These are phyloP conservation scores for Noctua janthina DNA, from an alignment of 2,888 invertebrate genomes.

Conservation along the genomic window DNA sequence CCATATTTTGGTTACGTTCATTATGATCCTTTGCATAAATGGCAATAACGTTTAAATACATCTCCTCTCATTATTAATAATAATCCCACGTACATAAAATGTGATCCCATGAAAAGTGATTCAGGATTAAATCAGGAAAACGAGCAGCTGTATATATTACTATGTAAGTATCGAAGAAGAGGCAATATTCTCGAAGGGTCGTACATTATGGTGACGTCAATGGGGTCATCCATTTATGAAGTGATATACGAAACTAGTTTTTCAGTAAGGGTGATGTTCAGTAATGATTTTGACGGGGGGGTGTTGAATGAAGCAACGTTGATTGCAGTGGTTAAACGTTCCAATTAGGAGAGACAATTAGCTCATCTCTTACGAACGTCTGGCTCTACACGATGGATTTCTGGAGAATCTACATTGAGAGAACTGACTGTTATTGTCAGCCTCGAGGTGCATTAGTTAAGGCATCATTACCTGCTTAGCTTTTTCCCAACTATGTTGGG, in stretches of 20 bases:
- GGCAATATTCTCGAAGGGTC: slow-evolving; percentile 13
- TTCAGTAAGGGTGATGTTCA: neutral
- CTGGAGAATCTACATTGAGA: neutral
- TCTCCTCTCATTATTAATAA: slow-evolving; percentile 27
- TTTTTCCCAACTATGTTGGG: neutral
- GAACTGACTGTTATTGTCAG: neutral
- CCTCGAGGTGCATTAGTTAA: neutral
- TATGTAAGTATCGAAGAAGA: slow-evolving; percentile 3
- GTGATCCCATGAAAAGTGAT: slow-evolving; percentile 21
- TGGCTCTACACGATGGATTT: neutral
- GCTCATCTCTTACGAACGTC: slow-evolving; percentile 12
- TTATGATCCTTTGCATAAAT: slow-evolving; percentile 16
- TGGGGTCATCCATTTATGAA: neutral
- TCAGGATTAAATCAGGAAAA: slow-evolving; percentile 34
- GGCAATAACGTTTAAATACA: slow-evolving; percentile 10
- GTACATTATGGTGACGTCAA: slow-evolving; percentile 13
- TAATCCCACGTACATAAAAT: slow-evolving; percentile 16
- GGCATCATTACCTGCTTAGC: neutral
- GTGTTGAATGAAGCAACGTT: slow-evolving; percentile 3
- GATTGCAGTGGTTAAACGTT: slow-evolving; percentile 10
- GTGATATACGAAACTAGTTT: neutral
- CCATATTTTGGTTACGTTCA: slow-evolving; percentile 4
- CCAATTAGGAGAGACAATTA: slow-evolving; percentile 26
- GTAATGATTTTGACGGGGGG: neutral
- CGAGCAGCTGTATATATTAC: slow-evolving; percentile 10